Base-by-base conservation (phyloP, 2,113 vertebrate species). In the Amia ocellicauda region DNA sequence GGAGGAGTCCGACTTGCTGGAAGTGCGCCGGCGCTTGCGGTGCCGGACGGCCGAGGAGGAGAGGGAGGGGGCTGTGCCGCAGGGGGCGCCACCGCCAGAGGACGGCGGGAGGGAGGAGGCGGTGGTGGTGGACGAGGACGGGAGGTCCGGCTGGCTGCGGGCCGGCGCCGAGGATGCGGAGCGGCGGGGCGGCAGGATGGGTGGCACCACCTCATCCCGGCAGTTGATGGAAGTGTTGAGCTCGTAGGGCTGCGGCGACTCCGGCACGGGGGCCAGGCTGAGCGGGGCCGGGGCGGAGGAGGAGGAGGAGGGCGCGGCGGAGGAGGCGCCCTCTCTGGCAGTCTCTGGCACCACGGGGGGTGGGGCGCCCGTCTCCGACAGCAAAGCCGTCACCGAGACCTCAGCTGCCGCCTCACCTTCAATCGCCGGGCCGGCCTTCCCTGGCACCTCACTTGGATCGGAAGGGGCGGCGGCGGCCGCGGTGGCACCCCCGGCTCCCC, bases 201-300 rank as follows among this genome's bases (percentile, higher is more conserved):
- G 90, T 3, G 84, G 86, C n/a, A 90, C 88, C 1, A 93, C 76
- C 14, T 95, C 92, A 0, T 95, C 93, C 36, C 92, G 78, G 74
- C 93, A 96, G 68, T 92, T 93, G 78, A 94, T 93, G 72, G 89
- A 83, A 0, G 92, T 94, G 83, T 94, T 94, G 68, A 94, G 92
- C 74, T 94, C 93, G 42, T 93, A 93, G 10, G 91, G 86, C 3
- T 86, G 87, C 0, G 92, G 92, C 59, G 86, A 81, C 3, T 77
- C 78, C 9, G 23, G 67, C 5, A 67, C 11, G 42, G 64, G 58
- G 17, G 68, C 64, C 16, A 64, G 20, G 11, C 19, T 47, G 0
- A 64, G 26, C 1, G 36, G 4, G 54, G 29, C 4, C 20, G 71
- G 54, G 2, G 69, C 62, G 42, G 70, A 76, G 36, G 50, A 80